Percentiles rank a stretch among this genome's conserved stretches.
These are phyloP conservation scores for Pachydiplax longipennis DNA, from an alignment of 2,888 invertebrate genomes.

Conservation along the genomic window DNA sequence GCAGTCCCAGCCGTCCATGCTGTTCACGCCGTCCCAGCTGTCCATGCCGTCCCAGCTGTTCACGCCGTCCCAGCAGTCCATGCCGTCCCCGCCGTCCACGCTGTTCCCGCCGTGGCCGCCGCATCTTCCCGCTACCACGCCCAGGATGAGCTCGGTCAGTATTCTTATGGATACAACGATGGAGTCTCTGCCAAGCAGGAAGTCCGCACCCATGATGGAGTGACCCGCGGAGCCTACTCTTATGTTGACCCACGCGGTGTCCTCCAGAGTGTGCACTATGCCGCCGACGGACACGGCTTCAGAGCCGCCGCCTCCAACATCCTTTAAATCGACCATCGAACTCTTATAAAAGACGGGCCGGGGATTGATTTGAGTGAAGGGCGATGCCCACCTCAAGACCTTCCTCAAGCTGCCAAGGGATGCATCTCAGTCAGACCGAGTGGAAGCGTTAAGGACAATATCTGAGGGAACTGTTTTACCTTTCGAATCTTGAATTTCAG, in stretches of 20 bases:
- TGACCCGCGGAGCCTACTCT: conserved; percentile 68
- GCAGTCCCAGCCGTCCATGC: conserved; percentile 17
- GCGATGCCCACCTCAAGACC: conserved; percentile 55
- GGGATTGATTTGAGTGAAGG: conserved; percentile 45
- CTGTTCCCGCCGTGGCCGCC: no score
- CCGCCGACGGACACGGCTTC: conserved; percentile 68
- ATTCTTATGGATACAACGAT: conserved; percentile 69
- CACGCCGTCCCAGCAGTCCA: conserved; percentile 51
- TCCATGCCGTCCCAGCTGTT: neutral
- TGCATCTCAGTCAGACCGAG: conserved; percentile 49
- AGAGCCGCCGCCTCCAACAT: conserved; percentile 70
- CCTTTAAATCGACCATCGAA: conserved; percentile 56
- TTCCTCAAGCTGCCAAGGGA: conserved; percentile 56
- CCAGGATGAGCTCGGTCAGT: conserved; percentile 67
- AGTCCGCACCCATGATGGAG: conserved; percentile 62
- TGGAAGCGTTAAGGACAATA: neutral
- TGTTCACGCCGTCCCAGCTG: neutral
- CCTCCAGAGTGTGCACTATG: conserved; percentile 66
- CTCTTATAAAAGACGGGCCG: conserved; percentile 48
- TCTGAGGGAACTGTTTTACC: neutral
- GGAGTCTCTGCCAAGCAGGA: conserved; percentile 72
- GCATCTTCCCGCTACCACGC: conserved; percentile 61
- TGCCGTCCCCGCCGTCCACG: conserved; percentile 51
- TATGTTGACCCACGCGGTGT: conserved; percentile 68
- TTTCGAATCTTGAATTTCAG: neutral